These are phyloP conservation scores for Mastacembelus armatus DNA, from an alignment of 2,797 vertebrate species.

Conservation along the genomic window DNA sequence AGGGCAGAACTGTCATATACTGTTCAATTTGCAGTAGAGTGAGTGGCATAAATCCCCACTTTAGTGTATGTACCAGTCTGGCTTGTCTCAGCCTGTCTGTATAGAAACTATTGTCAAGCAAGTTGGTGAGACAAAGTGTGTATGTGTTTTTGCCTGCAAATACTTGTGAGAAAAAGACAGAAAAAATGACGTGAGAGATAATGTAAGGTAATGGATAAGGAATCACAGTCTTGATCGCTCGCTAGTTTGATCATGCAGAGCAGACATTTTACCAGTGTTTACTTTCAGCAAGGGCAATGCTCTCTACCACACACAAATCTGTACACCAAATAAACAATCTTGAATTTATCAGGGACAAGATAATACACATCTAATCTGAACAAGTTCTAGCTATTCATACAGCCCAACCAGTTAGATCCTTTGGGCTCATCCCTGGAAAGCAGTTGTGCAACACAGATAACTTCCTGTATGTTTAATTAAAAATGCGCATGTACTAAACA, in stretches of 20 bases:
- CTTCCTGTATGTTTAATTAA: conserved; percentile 25
- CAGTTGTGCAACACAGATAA: conserved; percentile 54
- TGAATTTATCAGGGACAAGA: conserved; percentile 69
- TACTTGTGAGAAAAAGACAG: conserved; percentile 37
- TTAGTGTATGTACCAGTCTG: conserved; percentile 60
- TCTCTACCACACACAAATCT: conserved; percentile 70
- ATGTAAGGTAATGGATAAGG: conserved; percentile 53
- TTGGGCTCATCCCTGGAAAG: conserved; percentile 37
- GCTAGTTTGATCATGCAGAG: conserved; percentile 73
- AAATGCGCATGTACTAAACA: conserved; percentile 42
- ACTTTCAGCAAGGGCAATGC: conserved; percentile 64
- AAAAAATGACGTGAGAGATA: conserved; percentile 33
- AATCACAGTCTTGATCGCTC: conserved; percentile 72
- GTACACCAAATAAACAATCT: conserved; percentile 75
- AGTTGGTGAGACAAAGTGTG: conserved; percentile 45
- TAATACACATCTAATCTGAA: conserved; percentile 68
- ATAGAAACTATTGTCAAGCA: conserved; percentile 59
- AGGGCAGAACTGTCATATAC: conserved; percentile 37
- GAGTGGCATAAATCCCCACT: conserved; percentile 66
- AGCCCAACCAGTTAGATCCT: conserved; percentile 35
- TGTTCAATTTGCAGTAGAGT: conserved; percentile 50
- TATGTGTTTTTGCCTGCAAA: conserved; percentile 34
- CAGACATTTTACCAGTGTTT: conserved; percentile 71
- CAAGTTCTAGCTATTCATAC: conserved; percentile 48
- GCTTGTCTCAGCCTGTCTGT: conserved; percentile 76